phyloP scores from a whole-genome alignment of 2,888 invertebrate genomes.

The Gastracanthus pulcherrimus region DNA sequence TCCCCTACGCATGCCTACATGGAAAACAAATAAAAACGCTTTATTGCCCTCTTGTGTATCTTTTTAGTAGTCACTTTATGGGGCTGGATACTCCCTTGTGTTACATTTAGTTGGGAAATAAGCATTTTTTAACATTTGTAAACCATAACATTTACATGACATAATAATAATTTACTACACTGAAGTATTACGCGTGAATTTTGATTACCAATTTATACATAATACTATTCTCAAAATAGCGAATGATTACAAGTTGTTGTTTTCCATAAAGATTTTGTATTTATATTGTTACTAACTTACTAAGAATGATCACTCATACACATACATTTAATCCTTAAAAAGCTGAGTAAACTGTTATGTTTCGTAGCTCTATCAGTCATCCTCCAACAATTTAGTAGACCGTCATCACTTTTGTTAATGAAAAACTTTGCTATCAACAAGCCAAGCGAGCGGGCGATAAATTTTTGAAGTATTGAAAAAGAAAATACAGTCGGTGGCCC shows the following conservation, averaged over 20 bases:
- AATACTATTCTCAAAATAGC: too few species aligned
- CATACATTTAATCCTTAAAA: background rate
- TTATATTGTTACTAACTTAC: too few species aligned
- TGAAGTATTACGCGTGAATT: background rate
- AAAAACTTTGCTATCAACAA: background rate
- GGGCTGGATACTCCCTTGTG: background rate
- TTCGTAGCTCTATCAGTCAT: too few species aligned
- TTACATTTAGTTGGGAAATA: background rate
- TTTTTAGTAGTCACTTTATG: background rate
- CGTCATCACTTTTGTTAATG: background rate
- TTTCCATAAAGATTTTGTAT: too few species aligned
- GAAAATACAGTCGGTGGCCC: background rate
- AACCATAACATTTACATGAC: background rate
- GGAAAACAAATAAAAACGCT: slow-evolving; percentile 9
- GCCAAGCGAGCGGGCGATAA: background rate
- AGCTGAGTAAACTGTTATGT: background rate
- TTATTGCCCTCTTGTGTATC: slow-evolving; percentile 10
- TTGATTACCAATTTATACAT: too few species aligned
- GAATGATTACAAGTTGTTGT: too few species aligned
- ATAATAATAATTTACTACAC: background rate
- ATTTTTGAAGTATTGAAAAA: background rate
- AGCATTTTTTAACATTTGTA: background rate
- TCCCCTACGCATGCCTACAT: background rate
- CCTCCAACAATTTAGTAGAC: background rate
- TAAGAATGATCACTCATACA: too few species aligned